Percentiles rank a stretch among this genome's conserved stretches.
Conservation (phyloP, 2,113 vertebrate species). For the Otus sunia region DNA sequence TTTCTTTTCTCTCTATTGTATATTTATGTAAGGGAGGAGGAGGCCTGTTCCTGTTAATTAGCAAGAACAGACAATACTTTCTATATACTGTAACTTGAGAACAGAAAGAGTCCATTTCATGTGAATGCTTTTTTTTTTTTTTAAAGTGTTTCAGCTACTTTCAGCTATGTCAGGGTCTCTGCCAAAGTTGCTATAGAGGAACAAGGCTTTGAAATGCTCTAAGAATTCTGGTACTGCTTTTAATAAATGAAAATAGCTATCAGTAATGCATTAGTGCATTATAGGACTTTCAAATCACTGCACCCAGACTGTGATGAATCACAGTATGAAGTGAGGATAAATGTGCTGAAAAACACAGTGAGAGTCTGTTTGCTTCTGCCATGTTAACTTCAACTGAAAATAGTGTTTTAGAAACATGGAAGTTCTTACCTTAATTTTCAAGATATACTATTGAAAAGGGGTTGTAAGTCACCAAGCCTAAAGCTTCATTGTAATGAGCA, state of each 20-base stretch:
- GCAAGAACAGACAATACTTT: slow-evolving; percentile 12
- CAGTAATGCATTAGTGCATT: slow-evolving; percentile 33
- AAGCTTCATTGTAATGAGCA: not conserved
- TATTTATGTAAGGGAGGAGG: slow-evolving; percentile 9
- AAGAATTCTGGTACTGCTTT: slow-evolving; percentile 33
- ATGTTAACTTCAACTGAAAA: slow-evolving; percentile 11
- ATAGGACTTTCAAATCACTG: slow-evolving; percentile 39
- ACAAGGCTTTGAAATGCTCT: slow-evolving; percentile 40
- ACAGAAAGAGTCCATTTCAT: not conserved
- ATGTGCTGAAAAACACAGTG: slow-evolving; percentile 33
- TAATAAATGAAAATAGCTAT: slow-evolving; percentile 63
- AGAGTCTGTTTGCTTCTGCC: slow-evolving; percentile 38
- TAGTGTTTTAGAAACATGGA: not conserved
- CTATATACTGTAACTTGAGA: not conserved
- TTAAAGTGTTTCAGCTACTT: slow-evolving; percentile 2
- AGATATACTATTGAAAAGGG: not conserved
- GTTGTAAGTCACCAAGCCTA: not conserved
- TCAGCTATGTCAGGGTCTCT: slow-evolving; percentile 33
- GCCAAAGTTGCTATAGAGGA: slow-evolving; percentile 29
- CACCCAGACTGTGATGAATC: slow-evolving; percentile 42
- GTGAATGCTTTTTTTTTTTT: not conserved
- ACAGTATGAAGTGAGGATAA: slow-evolving; percentile 24
- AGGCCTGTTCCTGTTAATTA: slow-evolving; percentile 17
- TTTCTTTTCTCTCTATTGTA: not conserved
- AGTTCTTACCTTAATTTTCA: slow-evolving; percentile 15